These are phyloP conservation scores for Drosophila neutralis DNA, from an alignment of 2,888 invertebrate species.

Conservation along the genomic window DNA sequence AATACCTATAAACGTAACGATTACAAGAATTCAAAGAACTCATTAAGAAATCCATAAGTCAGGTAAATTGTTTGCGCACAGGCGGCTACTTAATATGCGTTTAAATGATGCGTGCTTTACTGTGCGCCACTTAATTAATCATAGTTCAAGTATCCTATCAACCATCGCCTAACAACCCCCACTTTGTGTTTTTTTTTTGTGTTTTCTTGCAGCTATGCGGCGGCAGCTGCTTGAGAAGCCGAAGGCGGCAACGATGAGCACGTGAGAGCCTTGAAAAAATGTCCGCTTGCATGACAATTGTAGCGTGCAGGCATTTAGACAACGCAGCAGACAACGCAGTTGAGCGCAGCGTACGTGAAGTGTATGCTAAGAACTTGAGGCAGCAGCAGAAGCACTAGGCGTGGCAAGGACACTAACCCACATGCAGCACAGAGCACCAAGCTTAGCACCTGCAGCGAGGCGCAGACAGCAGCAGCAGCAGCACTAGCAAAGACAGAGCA, in stretches of 20 bases:
- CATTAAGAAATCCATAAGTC: slow-evolving; percentile 11
- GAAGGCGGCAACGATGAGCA: slow-evolving; percentile 47
- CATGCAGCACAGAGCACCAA: slow-evolving; percentile 51
- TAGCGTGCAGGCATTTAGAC: slow-evolving; percentile 80
- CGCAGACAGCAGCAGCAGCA: slow-evolving; percentile 37
- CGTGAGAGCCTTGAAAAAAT: slow-evolving; percentile 74
- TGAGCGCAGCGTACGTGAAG: slow-evolving; percentile 72
- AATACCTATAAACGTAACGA: no score
- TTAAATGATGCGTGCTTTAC: slow-evolving; percentile 54
- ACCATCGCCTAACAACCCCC: slow-evolving; percentile 28
- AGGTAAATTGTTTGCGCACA: slow-evolving; percentile 53
- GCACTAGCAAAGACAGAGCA: slow-evolving; percentile 39
- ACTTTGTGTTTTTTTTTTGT: slow-evolving; percentile 4
- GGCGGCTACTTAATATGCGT: slow-evolving; percentile 56
- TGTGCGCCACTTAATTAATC: slow-evolving; percentile 63
- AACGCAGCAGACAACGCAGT: slow-evolving; percentile 67
- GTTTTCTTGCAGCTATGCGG: slow-evolving; percentile 40
- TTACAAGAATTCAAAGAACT: not conserved
- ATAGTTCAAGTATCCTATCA: slow-evolving; percentile 52
- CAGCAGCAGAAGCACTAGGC: slow-evolving; percentile 33
- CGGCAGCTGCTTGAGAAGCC: slow-evolving; percentile 49
- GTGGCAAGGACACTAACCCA: slow-evolving; percentile 57
- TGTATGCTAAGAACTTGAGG: slow-evolving; percentile 64
- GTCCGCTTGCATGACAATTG: slow-evolving; percentile 82
- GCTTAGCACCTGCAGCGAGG: slow-evolving; percentile 69